phyloP scores from a whole-genome alignment of 23 tunicate genomes.

The Ciona savignyi region DNA sequence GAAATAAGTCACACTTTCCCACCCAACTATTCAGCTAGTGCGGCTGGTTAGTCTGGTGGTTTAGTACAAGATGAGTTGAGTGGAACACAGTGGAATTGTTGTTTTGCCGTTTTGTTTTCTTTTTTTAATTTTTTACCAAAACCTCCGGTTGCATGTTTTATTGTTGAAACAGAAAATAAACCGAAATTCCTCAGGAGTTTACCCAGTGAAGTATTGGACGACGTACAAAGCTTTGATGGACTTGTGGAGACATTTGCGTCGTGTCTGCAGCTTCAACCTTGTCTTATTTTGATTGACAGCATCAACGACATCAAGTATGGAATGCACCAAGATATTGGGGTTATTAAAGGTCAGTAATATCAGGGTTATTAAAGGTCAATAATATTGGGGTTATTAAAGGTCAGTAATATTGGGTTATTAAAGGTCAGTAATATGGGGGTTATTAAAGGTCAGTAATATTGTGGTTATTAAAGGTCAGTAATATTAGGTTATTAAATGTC shows the following conservation, averaged over 20 bases:
- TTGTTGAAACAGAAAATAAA: too few species aligned
- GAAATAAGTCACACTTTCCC: too few species aligned
- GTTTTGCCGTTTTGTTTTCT: too few species aligned
- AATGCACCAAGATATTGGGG: slow-evolving; percentile 63
- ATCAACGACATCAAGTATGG: slow-evolving; percentile 33
- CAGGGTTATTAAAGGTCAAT: slow-evolving; percentile 21
- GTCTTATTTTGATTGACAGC: slow-evolving; percentile 58
- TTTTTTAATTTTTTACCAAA: background rate
- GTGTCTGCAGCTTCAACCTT: slow-evolving; percentile 40
- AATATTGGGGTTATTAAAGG: slow-evolving; percentile 69
- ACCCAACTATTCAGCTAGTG: too few species aligned
- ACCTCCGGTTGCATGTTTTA: background rate
- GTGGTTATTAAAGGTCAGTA: slow-evolving; percentile 61
- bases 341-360: slow-evolving; percentile 54
- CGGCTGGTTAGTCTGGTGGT: too few species aligned
- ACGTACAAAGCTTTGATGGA: slow-evolving; percentile 21
- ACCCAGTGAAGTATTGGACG: slow-evolving; percentile 19
- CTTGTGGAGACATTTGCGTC: slow-evolving; percentile 39
- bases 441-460: too few species aligned
- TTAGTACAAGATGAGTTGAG: too few species aligned
- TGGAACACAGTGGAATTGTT: too few species aligned
- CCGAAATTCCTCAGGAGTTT: slow-evolving; percentile 49
- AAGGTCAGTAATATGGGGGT: too few species aligned
- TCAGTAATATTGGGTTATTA: too few species aligned
- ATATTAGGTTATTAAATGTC: too few species aligned